Evolutionary conservation across 2,797 vertebrate genomes (phyloP).

Genomic region (Pelodytes ibericus): DNA sequence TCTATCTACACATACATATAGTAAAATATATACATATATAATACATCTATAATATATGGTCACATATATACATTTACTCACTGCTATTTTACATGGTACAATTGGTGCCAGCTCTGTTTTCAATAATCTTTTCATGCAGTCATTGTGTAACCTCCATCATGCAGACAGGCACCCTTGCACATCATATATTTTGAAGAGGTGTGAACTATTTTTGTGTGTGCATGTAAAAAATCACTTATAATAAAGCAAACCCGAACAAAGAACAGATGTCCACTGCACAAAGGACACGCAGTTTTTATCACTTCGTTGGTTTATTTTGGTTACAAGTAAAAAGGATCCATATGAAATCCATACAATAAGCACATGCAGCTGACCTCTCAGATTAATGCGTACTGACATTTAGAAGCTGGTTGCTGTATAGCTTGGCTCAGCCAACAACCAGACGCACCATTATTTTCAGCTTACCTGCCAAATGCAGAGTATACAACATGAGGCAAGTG

Average conservation of each 20-base stretch:
- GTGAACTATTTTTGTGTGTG: slow-evolving; percentile 55
- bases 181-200: slow-evolving; percentile 56
- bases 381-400: slow-evolving; percentile 37
- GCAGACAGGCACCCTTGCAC: slow-evolving; percentile 52
- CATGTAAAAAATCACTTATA: slow-evolving; percentile 51
- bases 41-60: no score
- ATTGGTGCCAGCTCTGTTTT: slow-evolving; percentile 41
- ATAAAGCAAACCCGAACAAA: slow-evolving; percentile 51
- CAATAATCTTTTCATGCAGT: slow-evolving; percentile 34
- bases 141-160: slow-evolving; percentile 36
- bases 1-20: background rate
- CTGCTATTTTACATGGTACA: slow-evolving; percentile 12
- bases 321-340: slow-evolving; percentile 43
- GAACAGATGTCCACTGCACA: slow-evolving; percentile 53
- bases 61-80: background rate
- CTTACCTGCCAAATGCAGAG: slow-evolving; percentile 58
- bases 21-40: background rate
- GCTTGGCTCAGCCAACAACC: slow-evolving; percentile 53
- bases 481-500: slow-evolving; percentile 57
- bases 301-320: slow-evolving; percentile 43
- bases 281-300: slow-evolving; percentile 52
- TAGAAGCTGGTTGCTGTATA: slow-evolving; percentile 48
- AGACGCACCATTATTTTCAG: slow-evolving; percentile 61
- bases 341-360: slow-evolving; percentile 34
- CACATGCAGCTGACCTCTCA: slow-evolving; percentile 51